A percentile compares a stretch with the other conserved stretches of the same genome.
Conservation (phyloP, 2,797 vertebrate genomes). For the Florisuga fusca region DNA sequence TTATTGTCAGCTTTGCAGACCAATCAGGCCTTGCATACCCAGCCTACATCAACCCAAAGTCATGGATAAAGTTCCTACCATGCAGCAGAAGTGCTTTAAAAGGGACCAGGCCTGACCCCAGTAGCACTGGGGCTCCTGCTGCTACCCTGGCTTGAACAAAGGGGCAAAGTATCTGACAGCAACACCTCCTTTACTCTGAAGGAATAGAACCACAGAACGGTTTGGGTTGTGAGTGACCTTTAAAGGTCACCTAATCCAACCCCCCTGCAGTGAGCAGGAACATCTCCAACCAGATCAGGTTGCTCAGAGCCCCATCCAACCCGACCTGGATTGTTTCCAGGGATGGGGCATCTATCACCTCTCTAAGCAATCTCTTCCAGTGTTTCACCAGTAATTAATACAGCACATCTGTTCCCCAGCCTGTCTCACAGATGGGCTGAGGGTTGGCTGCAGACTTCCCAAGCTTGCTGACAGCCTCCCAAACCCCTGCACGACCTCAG, state of each 20-base stretch:
- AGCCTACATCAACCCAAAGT: background rate
- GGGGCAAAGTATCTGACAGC: background rate
- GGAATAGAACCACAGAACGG: background rate
- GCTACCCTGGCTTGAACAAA: background rate
- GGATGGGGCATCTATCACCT: too few species aligned
- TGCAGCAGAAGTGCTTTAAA: background rate
- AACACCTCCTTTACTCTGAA: background rate
- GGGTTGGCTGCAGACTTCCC: background rate
- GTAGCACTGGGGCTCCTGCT: background rate
- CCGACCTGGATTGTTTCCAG: too few species aligned
- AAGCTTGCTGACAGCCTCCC: background rate
- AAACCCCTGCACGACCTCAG: background rate
- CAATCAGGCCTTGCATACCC: background rate
- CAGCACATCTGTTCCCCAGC: slow-evolving; percentile 10
- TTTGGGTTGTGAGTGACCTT: too few species aligned
- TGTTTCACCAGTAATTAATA: background rate
- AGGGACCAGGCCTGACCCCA: background rate
- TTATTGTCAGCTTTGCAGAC: background rate
- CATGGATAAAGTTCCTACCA: background rate
- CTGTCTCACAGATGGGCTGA: background rate
- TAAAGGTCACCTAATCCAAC: too few species aligned
- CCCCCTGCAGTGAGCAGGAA: too few species aligned
- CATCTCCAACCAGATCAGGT: too few species aligned
- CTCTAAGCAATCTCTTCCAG: too few species aligned
- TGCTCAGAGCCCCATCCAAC: too few species aligned